Evolutionary conservation across 1,140 invertebrate species (phyloP).

Genomic region (Drosophila melanogaster): DNA sequence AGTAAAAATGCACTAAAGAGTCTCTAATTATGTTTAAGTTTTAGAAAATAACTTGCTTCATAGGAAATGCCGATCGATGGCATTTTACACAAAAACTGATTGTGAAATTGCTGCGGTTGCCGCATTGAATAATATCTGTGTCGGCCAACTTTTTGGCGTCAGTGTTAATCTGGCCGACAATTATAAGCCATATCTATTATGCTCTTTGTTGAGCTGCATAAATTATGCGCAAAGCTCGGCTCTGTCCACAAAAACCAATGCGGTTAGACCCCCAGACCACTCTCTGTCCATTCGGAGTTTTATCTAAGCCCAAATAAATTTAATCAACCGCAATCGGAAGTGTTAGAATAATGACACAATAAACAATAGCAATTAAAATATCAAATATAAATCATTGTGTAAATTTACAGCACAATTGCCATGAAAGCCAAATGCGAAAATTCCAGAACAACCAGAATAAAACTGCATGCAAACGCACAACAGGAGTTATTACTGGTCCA

Average conservation of each 20-base stretch:
- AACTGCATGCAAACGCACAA: conserved; percentile 66
- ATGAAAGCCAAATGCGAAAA: conserved; percentile 54
- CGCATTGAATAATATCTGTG: conserved; percentile 26
- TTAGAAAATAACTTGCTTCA: neutral
- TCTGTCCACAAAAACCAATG: conserved; percentile 54
- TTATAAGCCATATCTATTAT: conserved; percentile 64
- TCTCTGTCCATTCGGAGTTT: conserved; percentile 22
- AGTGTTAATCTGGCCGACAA: conserved; percentile 57
- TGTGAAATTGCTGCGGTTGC: conserved; percentile 15
- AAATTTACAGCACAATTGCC: conserved; percentile 76
- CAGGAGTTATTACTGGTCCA: conserved; percentile 36
- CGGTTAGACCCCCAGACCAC: conserved; percentile 45
- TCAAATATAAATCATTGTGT: conserved; percentile 81
- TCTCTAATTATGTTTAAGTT: no score
- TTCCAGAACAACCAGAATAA: conserved; percentile 3
- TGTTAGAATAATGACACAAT: conserved; percentile 83
- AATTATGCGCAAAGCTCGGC: conserved; percentile 65
- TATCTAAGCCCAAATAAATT: conserved; percentile 79
- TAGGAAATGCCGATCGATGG: neutral
- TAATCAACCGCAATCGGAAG: conserved; percentile 82
- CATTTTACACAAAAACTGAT: conserved; percentile 14
- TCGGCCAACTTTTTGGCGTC: conserved; percentile 36
- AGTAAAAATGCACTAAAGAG: neutral
- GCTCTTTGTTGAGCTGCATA: conserved; percentile 66
- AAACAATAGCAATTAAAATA: conserved; percentile 83